Percentiles rank a stretch among this genome's conserved stretches.
Evolutionary conservation across 2,888 invertebrate genomes (phyloP).

Genomic region (Acronicta leporina): DNA sequence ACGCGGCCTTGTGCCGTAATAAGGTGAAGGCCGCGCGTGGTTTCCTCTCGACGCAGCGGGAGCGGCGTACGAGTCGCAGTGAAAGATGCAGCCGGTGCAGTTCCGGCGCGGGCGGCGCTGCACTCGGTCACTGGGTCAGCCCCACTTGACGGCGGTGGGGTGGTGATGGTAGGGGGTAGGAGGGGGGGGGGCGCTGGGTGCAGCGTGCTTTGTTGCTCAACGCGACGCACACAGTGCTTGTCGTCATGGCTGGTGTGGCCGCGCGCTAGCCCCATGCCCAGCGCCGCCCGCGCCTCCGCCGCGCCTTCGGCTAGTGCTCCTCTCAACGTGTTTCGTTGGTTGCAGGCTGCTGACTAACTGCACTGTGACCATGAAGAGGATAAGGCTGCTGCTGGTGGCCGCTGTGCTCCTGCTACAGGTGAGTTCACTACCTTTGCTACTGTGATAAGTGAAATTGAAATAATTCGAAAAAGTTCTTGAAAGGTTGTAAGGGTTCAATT

Average conservation of each 20-base stretch:
- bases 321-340: constrained; percentile 82
- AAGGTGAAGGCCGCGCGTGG: constrained; percentile 83
- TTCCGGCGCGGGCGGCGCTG: constrained; percentile 79
- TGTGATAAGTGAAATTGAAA: constrained; percentile 3
- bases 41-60: constrained; percentile 82
- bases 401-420: constrained; percentile 86
- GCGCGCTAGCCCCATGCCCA: constrained; percentile 71
- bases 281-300: constrained; percentile 65
- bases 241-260: constrained; percentile 69
- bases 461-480: neutral
- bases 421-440: constrained; percentile 53
- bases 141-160: constrained; percentile 62
- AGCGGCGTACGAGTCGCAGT: constrained; percentile 69
- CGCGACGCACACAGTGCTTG: constrained; percentile 58
- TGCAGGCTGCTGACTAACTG: constrained; percentile 82
- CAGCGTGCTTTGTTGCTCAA: constrained; percentile 43
- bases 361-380: constrained; percentile 87
- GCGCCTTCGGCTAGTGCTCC: constrained; percentile 72
- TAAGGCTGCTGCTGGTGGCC: constrained; percentile 82
- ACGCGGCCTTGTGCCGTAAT: constrained; percentile 78
- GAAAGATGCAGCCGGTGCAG: constrained; percentile 83
- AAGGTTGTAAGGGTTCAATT: no score
- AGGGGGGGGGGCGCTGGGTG: constrained; percentile 25
- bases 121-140: constrained; percentile 88
- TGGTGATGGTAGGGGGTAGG: constrained; percentile 22